Evolutionary conservation across 2,888 invertebrate genomes (phyloP).

Genomic region (Scelioninae gen. 1): DNA sequence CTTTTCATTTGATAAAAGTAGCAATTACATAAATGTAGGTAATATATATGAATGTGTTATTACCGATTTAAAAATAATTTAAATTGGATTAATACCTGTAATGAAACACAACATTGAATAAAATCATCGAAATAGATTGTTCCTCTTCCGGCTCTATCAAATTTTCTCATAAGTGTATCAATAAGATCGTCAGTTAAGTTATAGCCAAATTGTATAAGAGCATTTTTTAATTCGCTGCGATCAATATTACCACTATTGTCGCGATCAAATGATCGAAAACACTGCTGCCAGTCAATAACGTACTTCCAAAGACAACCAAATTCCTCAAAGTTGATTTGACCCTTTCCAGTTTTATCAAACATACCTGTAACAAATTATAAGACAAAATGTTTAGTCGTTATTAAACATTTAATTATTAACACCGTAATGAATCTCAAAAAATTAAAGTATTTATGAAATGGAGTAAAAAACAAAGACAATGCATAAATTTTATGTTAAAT

Average conservation of each 20-base stretch:
- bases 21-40: too few relatives aligned
- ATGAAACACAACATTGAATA: constrained; percentile 92
- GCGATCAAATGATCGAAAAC: constrained; percentile 96
- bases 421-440: too few relatives aligned
- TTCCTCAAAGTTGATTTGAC: constrained; percentile 96
- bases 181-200: constrained; percentile 93
- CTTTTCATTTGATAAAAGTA: too few relatives aligned
- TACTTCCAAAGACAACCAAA: constrained; percentile 99
- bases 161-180: constrained; percentile 93
- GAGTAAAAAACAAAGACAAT: too few relatives aligned
- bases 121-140: constrained; percentile 99
- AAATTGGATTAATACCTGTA: constrained; percentile 29
- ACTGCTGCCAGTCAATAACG: constrained; percentile 98
- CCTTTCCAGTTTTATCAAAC: constrained; percentile 96
- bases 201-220: constrained; percentile 95
- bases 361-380: constrained; percentile 88
- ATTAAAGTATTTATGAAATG: too few relatives aligned
- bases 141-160: constrained; percentile 95
- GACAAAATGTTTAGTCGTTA: too few relatives aligned
- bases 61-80: too few relatives aligned
- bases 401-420: too few relatives aligned
- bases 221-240: constrained; percentile 93
- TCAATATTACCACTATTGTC: constrained; percentile 98
- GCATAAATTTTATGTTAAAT: too few relatives aligned
- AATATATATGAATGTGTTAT: too few relatives aligned